Conservation (phyloP, 2,797 vertebrate genomes). For the Parauchenoglanis ngamensis region DNA sequence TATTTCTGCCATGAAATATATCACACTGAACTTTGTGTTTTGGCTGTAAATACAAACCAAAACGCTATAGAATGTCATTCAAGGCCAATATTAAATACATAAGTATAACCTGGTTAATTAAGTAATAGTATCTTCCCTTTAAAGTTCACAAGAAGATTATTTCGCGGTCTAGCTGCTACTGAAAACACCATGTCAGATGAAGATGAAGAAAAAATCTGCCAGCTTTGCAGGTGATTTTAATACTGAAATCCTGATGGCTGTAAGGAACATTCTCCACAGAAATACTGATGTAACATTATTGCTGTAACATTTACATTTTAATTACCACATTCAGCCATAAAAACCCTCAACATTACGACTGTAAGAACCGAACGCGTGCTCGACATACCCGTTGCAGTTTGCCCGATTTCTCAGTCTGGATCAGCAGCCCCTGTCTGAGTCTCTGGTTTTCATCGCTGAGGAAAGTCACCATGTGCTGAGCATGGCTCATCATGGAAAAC, state of each 20-base stretch:
- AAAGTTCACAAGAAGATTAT: not conserved
- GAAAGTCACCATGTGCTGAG: slow-evolving; percentile 84
- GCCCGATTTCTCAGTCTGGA: slow-evolving; percentile 78
- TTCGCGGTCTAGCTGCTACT: not conserved
- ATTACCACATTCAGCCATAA: not conserved
- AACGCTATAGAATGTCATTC: not conserved
- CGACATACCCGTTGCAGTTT: slow-evolving; percentile 81
- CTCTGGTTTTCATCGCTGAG: slow-evolving; percentile 80
- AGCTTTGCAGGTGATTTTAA: not conserved
- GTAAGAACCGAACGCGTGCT: not conserved
- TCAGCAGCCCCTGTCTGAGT: slow-evolving; percentile 81
- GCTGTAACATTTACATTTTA: not conserved
- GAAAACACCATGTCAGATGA: not conserved
- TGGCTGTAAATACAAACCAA: not conserved
- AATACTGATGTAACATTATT: not conserved
- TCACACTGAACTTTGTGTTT: not conserved
- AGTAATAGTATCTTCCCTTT: not conserved
- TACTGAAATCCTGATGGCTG: not conserved
- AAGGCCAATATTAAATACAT: not conserved
- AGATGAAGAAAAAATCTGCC: not conserved
- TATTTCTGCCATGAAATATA: not conserved
- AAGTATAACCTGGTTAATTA: not conserved
- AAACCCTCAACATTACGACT: not conserved
- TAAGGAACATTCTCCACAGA: not conserved
- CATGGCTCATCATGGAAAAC: slow-evolving; percentile 54